phyloP scores from a whole-genome alignment of 2,797 vertebrate species.

The Hippoglossus hippoglossus region DNA sequence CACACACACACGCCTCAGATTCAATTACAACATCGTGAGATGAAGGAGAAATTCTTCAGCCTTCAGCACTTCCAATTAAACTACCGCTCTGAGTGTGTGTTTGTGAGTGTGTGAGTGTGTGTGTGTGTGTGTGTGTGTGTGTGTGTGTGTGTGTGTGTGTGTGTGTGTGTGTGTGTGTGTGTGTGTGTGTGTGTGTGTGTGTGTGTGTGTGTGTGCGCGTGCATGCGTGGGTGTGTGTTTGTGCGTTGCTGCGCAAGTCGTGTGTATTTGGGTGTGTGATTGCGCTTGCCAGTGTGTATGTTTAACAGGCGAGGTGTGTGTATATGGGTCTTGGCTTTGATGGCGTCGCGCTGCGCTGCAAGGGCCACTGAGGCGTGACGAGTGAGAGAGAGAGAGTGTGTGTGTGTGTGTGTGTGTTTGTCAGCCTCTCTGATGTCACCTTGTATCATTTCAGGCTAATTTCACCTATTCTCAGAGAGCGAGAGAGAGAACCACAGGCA shows the following conservation, averaged over 20 bases:
- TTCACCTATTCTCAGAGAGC: conserved; percentile 76
- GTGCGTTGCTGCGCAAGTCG: conserved; percentile 26
- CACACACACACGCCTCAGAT: conserved; percentile 69
- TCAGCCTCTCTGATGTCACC: conserved; percentile 77
- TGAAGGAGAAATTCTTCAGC: conserved; percentile 84
- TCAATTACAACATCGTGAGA: conserved; percentile 84
- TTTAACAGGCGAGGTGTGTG: conserved; percentile 75
- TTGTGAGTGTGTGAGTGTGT: not conserved
- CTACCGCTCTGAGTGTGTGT: conserved; percentile 57
- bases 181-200: conserved; percentile 39
- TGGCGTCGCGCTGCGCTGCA: conserved; percentile 68
- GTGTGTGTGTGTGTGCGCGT: conserved; percentile 37
- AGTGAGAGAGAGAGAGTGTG: conserved; percentile 39
- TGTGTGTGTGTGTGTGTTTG: conserved; percentile 28
- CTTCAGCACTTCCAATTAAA: conserved; percentile 85
- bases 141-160: conserved; percentile 14
- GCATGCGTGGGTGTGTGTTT: too few species aligned
- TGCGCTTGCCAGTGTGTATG: conserved; percentile 65
- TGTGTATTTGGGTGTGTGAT: conserved; percentile 49
- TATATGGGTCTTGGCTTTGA: conserved; percentile 76
- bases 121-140: conserved; percentile 24
- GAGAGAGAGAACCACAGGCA: conserved; percentile 49
- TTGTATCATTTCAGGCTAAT: conserved; percentile 85
- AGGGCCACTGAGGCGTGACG: conserved; percentile 74
- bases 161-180: conserved; percentile 21